Conservation (phyloP, 1,140 invertebrate genomes). For the Lepidurus arcticus region DNA sequence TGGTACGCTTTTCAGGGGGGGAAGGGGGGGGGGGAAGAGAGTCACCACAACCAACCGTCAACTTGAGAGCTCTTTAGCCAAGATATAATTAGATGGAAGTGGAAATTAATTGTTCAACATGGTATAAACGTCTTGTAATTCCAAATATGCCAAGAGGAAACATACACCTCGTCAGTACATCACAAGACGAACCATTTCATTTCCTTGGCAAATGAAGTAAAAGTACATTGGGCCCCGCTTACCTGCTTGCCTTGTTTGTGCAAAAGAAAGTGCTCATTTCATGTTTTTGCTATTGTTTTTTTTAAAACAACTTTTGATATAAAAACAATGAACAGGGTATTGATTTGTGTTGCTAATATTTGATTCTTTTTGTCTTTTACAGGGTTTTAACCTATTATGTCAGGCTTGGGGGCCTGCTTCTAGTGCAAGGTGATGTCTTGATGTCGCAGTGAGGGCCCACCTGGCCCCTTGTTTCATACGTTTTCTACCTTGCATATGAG, state of each 20-base stretch:
- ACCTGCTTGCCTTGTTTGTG: too few relatives aligned
- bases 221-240: too few relatives aligned
- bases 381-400: background rate
- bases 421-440: conserved; percentile 21
- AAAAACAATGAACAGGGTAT: too few relatives aligned
- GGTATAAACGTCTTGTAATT: too few relatives aligned
- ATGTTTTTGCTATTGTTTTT: too few relatives aligned
- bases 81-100: conserved; percentile 16
- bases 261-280: too few relatives aligned
- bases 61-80: conserved; percentile 19
- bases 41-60: conserved; percentile 20
- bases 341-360: background rate
- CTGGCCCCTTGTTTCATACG: background rate
- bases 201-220: too few relatives aligned
- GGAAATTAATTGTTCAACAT: background rate
- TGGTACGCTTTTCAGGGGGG: conserved; percentile 17
- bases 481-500: background rate
- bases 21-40: background rate
- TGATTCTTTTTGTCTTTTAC: background rate
- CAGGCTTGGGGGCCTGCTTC: conserved; percentile 9
- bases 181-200: too few relatives aligned
- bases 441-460: conserved; percentile 16
- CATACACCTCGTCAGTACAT: too few relatives aligned
- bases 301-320: too few relatives aligned
- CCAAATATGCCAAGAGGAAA: too few relatives aligned